Evolutionary conservation across 2,113 vertebrate species (phyloP).

Genomic region (Cygnus buccinator): DNA sequence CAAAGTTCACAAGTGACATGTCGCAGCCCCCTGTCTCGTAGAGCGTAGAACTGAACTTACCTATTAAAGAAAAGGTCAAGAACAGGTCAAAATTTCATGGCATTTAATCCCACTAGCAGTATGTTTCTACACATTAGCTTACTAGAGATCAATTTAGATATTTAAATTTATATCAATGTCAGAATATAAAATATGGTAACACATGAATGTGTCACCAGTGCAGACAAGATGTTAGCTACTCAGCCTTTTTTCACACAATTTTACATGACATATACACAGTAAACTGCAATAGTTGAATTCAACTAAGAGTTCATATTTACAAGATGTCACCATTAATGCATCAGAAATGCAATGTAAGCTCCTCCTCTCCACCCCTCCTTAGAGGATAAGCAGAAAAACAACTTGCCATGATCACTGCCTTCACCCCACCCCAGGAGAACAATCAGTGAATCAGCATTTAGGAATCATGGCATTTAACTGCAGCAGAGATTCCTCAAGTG

Average conservation of each 20-base stretch:
- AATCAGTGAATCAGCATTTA: background rate
- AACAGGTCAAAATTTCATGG: constrained; percentile 36
- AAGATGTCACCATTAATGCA: background rate
- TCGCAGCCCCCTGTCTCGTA: constrained; percentile 95
- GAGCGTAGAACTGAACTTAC: constrained; percentile 94
- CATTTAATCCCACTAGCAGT: background rate
- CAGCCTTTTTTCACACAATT: background rate
- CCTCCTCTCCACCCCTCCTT: fast-evolving
- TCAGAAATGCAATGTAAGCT: background rate
- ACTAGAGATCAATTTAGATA: background rate
- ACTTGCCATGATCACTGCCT: background rate
- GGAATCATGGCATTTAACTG: background rate
- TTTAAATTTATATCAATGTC: background rate
- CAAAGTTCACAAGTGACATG: constrained; percentile 97
- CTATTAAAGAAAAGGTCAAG: constrained; percentile 76
- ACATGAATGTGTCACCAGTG: background rate
- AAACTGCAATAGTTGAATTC: background rate
- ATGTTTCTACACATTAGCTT: constrained; percentile 12
- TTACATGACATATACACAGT: background rate
- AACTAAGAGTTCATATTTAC: background rate
- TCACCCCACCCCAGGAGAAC: background rate
- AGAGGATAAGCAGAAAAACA: background rate
- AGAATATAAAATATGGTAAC: background rate
- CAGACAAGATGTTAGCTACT: background rate
- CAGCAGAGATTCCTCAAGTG: background rate